Base-by-base conservation (phyloP, 1,140 invertebrate genomes). In the Bombus haemorrhoidalis region DNA sequence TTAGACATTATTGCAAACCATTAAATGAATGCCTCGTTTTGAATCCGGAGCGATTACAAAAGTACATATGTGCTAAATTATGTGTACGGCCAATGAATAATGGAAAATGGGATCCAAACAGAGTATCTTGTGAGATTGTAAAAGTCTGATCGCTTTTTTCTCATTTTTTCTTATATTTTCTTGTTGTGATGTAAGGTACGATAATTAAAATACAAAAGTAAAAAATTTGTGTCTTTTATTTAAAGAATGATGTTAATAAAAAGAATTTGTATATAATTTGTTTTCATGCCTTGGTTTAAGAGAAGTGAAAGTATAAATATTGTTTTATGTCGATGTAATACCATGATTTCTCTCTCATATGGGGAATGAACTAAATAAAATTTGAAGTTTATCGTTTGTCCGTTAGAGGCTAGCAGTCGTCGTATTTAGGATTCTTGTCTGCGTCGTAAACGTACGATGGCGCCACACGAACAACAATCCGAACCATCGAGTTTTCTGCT, bases 1-100 rank as follows among this genome's bases (percentile, higher is more conserved):
- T 99, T 80, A 96, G 97, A 93, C 96, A 97, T 92, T 99, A 98
- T 94, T 96, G 97, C 69, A 98, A 98, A 97, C 94, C 97, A 84
- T 96, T 98, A 28, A 96, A 97, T 87, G 97, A 97, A 8, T 98
- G 97, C 89, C 94, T 98, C 37, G 97, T 98, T 15, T 94, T 99
- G 10, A 99, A 99, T 96, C 98, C 98, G 0, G 98, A 98, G 90
- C 96, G 96, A 84, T 92, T 98, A 66, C 96, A 96, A 0, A 98
- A 98, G 94, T 97, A 97, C 80, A 95, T 94, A 15, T 97, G 95
- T 93, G 95, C 96, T 34, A 94, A 95, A 78, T 89, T 97, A 3
- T 92, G 95, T 86, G 89, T 96, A n/a, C 91, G 85, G 79, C 91
- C 93, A 9, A 57, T 83, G 15, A 10, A 25, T 15, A 84, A 91